Evolutionary conservation across 1,140 invertebrate species (phyloP), one percentile per base, ranked within the genome.

Genomic region (Pseudomyrmex flavicornis): DNA sequence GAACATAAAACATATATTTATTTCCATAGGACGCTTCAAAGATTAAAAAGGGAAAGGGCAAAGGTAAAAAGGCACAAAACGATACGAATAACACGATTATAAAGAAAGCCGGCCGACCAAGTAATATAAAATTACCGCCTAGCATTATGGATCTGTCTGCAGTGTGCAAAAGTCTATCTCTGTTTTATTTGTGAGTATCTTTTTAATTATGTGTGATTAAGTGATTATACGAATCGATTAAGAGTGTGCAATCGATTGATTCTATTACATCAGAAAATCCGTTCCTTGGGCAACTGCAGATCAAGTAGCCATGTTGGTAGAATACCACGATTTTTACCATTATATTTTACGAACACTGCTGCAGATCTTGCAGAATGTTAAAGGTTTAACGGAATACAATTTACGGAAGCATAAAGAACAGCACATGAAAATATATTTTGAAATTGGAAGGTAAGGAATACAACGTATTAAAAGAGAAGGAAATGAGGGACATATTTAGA

Each of bases 141-240:
- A 94, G 94, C 48, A 87, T 95, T 46, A 91, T 95, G 76, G 90
- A 95, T 89, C 89, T 95, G 46, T 88, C 92, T 15, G 91, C 90
- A 0, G 77, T 95, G 2, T 66, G 86, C 17, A 95, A 94, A 90
- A 91, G 92, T 65, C 83, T 95, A 13, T 87, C 90, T 15, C 82
- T 95, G 1, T 88, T 95, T 59, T 94, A 95, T 73, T 88, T 93
- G 95, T 95, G 86, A 91, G 92, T 93, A 77, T 58, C 8, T 26
- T 72, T 72, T 66, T 46, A 61, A 69, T 83, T 35, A 35, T 35
- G 7, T 35, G 35, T 7, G 5, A 35, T 54, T 52, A 56, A 10
- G 9, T 66, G 9, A 46, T 77, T 35, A 17, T 17, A 2, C 26
- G 5, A 35, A 35, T 7, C 35, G 35, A 35, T 35, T 9, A 52